Evolutionary conservation across 2,113 vertebrate genomes (phyloP).

Genomic region (Bubalus kerabau): DNA sequence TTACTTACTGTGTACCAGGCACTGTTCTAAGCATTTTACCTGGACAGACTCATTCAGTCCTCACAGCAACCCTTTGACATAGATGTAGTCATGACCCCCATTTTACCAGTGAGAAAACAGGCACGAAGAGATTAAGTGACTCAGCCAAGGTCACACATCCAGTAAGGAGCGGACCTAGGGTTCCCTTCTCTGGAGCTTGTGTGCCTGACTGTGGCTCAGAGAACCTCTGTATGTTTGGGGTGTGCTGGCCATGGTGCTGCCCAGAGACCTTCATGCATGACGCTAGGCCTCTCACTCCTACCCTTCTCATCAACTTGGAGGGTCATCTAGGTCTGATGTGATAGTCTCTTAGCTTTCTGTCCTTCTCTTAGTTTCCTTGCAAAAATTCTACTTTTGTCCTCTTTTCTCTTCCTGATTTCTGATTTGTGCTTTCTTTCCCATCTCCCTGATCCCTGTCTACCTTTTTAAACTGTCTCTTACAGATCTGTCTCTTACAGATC

Average conservation of each 20-base stretch:
- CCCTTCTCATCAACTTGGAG: neutral
- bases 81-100: neutral
- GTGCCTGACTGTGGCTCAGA: neutral
- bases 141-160: fast-evolving
- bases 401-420: neutral
- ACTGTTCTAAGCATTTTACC: neutral
- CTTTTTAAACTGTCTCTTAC: neutral
- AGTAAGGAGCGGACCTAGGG: neutral
- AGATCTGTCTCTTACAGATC: neutral
- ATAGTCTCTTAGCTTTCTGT: neutral
- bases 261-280: neutral
- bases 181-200: neutral
- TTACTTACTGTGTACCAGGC: neutral
- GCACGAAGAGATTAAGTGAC: neutral
- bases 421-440: neutral
- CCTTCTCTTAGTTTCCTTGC: neutral
- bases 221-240: neutral
- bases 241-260: neutral
- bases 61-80: neutral
- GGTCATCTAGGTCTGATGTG: no score
- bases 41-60: neutral
- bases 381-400: neutral
- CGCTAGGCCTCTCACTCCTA: neutral
- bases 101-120: neutral
- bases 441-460: neutral